A percentile compares a stretch with the other conserved stretches of the same genome.
These are phyloP conservation scores for Zaprionus kolodkinae DNA, from an alignment of 1,140 invertebrate species.

Conservation along the genomic window DNA sequence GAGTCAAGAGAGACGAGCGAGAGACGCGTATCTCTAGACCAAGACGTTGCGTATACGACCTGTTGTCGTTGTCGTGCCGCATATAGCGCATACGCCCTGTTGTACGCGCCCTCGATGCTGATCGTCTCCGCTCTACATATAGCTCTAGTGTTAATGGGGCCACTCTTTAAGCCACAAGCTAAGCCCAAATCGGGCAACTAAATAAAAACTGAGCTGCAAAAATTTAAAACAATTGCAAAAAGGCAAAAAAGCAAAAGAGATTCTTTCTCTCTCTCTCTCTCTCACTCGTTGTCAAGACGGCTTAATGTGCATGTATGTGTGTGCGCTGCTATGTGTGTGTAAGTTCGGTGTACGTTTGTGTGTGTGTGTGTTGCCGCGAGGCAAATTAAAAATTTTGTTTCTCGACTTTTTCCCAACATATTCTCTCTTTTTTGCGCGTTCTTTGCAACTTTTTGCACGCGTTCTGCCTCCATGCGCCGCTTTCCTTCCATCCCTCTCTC, in stretches of 20 bases:
- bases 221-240: slow-evolving; percentile 54
- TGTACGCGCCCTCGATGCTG: background rate
- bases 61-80: background rate
- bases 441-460: slow-evolving; percentile 66
- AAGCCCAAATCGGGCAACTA: slow-evolving; percentile 18
- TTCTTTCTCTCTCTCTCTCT: no score
- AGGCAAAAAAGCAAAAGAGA: background rate
- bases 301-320: slow-evolving; percentile 26
- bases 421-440: slow-evolving; percentile 54
- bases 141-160: no score
- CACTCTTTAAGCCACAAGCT: background rate
- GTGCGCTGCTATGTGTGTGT: slow-evolving; percentile 10
- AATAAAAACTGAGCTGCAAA: slow-evolving; percentile 21
- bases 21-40: background rate
- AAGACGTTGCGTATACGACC: background rate
- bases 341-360: slow-evolving; percentile 11
- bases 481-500: background rate
- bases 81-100: slow-evolving; percentile 18
- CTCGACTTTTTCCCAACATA: slow-evolving; percentile 71
- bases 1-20: background rate
- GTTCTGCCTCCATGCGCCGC: background rate
- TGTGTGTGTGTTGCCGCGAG: slow-evolving; percentile 64
- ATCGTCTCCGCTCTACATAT: no score
- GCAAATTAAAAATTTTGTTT: slow-evolving; percentile 83
- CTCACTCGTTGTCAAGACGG: slow-evolving; percentile 60